A percentile compares a stretch with the other conserved stretches of the same genome.
phyloP scores from a whole-genome alignment of 2,113 vertebrate species.

The Cyanocitta stelleri region DNA sequence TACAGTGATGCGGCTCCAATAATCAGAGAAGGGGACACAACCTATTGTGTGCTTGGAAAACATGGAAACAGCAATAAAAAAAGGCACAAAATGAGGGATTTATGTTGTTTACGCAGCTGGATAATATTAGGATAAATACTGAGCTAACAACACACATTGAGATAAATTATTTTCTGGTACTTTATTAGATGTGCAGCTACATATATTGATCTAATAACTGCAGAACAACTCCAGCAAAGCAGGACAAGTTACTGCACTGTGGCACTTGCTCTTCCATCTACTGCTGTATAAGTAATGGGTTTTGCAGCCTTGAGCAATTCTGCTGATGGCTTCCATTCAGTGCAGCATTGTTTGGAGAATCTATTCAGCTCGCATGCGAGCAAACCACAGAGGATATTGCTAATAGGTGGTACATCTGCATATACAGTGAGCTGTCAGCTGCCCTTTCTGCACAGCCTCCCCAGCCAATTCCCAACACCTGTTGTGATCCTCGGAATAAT shows the following conservation, averaged over 20 bases:
- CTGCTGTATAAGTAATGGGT: not conserved
- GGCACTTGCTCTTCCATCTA: not conserved
- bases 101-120: not conserved
- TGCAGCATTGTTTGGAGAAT: not conserved
- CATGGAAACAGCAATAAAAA: not conserved
- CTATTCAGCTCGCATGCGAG: slow-evolving; percentile 2
- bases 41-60: not conserved
- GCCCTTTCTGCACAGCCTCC: slow-evolving; percentile 15
- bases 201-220: not conserved
- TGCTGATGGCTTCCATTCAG: slow-evolving; percentile 30
- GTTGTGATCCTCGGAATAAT: not conserved
- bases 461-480: slow-evolving; percentile 38
- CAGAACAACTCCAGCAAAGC: not conserved
- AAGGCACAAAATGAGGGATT: not conserved
- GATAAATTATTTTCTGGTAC: not conserved
- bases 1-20: not conserved
- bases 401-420: slow-evolving; percentile 29
- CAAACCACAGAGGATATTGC: slow-evolving; percentile 32
- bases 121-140: not conserved
- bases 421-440: slow-evolving; percentile 17
- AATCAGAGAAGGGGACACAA: not conserved
- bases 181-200: not conserved
- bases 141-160: not conserved
- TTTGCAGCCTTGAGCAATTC: slow-evolving; percentile 30
- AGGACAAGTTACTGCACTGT: not conserved